These are phyloP conservation scores for Caenorhabditis virilis DNA, from an alignment of 2,888 invertebrate genomes.

Conservation along the genomic window DNA sequence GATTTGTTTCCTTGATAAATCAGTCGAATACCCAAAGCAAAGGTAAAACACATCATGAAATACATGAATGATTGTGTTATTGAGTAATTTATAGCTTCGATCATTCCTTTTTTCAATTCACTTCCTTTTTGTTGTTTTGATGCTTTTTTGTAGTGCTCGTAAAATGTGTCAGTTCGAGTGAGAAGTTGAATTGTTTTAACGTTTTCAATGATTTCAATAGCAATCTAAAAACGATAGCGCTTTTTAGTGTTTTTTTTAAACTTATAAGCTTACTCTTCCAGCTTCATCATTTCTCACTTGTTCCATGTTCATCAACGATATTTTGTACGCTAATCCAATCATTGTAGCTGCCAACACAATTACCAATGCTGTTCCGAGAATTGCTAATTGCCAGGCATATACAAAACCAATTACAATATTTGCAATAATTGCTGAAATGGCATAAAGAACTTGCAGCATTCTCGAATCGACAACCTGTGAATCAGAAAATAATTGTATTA, in stretches of 20 bases:
- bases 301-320: constrained; percentile 60
- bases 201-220: constrained; percentile 70
- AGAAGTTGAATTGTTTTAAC: constrained; percentile 70
- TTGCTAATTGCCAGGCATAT: constrained; percentile 69
- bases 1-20: constrained; percentile 15
- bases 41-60: constrained; percentile 46
- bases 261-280: constrained; percentile 57
- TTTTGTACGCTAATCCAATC: constrained; percentile 70
- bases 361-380: constrained; percentile 57
- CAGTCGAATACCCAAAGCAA: constrained; percentile 47
- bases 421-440: constrained; percentile 67
- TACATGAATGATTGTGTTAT: constrained; percentile 51
- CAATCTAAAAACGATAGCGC: constrained; percentile 55
- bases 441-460: constrained; percentile 69
- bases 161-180: constrained; percentile 69
- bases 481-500: not conserved
- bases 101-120: constrained; percentile 30
- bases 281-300: constrained; percentile 70
- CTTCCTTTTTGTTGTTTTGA: no score
- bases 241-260: not conserved
- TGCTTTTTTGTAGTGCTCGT: constrained; percentile 55
- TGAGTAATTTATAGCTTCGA: constrained; percentile 41
- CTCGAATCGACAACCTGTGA: constrained; percentile 62
- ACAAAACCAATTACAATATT: constrained; percentile 70
- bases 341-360: constrained; percentile 66